Evolutionary conservation across 35 echinoderm and acorn worm genomes (phyloP).

Genomic region (Apostichopus californicus): DNA sequence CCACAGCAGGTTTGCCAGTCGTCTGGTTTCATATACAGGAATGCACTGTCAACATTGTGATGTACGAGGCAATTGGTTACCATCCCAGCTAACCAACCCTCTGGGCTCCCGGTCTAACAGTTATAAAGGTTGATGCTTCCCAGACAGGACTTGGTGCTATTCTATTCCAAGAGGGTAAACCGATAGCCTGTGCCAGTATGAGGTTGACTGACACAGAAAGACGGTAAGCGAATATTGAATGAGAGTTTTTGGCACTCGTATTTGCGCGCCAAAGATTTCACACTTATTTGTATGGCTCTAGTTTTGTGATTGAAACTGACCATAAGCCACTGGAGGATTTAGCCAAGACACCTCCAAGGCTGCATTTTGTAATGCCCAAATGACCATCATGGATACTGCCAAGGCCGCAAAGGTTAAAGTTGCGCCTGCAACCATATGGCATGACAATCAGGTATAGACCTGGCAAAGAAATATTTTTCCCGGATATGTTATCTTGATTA

Average conservation of each 20-base stretch:
- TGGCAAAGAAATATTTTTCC: slow-evolving; percentile 57
- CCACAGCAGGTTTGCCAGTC: too few relatives aligned
- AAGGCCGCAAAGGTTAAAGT: slow-evolving; percentile 61
- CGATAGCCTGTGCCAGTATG: slow-evolving; percentile 29
- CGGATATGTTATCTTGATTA: slow-evolving; percentile 67
- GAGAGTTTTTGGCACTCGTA: slow-evolving; percentile 54
- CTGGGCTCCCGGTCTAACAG: background rate
- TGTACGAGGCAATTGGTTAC: too few relatives aligned
- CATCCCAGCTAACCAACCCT: too few relatives aligned
- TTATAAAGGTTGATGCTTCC: slow-evolving; percentile 37
- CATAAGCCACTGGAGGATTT: slow-evolving; percentile 67
- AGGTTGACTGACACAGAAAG: slow-evolving; percentile 34
- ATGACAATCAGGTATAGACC: slow-evolving; percentile 49
- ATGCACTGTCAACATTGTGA: too few relatives aligned
- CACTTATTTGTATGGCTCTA: slow-evolving; percentile 61
- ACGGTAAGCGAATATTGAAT: slow-evolving; percentile 23
- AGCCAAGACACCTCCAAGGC: slow-evolving; percentile 38
- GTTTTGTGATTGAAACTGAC: slow-evolving; percentile 68
- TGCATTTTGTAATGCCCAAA: slow-evolving; percentile 25
- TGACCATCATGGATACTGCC: slow-evolving; percentile 47
- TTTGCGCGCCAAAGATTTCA: slow-evolving; percentile 69
- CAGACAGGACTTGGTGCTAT: slow-evolving; percentile 44
- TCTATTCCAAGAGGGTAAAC: slow-evolving; percentile 9
- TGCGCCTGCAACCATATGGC: slow-evolving; percentile 63
- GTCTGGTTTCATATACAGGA: too few relatives aligned